Conservation (phyloP, 2,888 invertebrate genomes). For the Thumatha senex region DNA sequence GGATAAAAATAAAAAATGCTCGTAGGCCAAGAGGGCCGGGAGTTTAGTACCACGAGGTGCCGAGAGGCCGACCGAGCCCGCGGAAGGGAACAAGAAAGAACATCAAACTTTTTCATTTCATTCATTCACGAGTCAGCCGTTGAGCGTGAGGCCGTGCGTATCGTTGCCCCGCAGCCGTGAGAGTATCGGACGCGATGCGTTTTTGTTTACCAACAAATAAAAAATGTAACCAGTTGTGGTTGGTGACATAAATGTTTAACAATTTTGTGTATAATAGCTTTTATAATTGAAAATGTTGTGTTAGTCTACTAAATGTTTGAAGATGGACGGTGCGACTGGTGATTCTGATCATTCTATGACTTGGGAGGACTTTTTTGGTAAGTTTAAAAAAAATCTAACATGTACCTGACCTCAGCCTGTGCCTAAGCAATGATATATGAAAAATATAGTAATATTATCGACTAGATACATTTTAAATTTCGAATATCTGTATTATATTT, state of each 20-base stretch:
- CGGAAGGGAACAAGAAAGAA: constrained; percentile 11
- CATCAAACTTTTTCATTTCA: constrained; percentile 32
- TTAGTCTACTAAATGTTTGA: constrained; percentile 54
- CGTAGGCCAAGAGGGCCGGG: constrained; percentile 6
- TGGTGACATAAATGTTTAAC: constrained; percentile 48
- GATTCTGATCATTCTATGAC: constrained; percentile 88
- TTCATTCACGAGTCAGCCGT: constrained; percentile 62
- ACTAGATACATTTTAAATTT: too few species aligned
- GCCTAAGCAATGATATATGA: too few species aligned
- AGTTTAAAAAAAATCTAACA: constrained; percentile 45
- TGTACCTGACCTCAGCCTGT: too few species aligned
- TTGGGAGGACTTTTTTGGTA: constrained; percentile 89
- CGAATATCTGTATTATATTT: neutral
- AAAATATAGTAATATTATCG: too few species aligned
- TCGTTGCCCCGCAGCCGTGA: constrained; percentile 37
- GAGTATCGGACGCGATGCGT: constrained; percentile 55
- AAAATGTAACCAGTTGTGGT: constrained; percentile 44
- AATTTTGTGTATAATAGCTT: constrained; percentile 40
- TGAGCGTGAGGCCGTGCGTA: constrained; percentile 47
- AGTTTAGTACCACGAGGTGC: too few species aligned
- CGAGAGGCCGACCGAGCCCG: constrained; percentile 5
- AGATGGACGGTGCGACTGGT: constrained; percentile 80
- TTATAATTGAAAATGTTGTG: constrained; percentile 45
- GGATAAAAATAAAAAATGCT: constrained; percentile 3
- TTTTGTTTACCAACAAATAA: constrained; percentile 74